Conservation (phyloP, 2,888 invertebrate species). For the Monochamus alternatus region DNA sequence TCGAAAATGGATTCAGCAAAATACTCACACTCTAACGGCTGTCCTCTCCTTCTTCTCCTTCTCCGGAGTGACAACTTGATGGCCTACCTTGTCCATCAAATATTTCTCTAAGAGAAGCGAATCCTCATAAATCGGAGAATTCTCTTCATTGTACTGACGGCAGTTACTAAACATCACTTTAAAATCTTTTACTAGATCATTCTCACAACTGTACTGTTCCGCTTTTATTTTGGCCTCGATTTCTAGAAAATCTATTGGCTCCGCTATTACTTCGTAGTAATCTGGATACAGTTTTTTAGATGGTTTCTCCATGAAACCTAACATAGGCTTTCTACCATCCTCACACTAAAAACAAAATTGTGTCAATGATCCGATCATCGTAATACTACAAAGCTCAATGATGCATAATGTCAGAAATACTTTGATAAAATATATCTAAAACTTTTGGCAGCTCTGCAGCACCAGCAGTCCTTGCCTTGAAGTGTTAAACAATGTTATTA, state of each 20-base stretch:
- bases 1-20: too few relatives aligned
- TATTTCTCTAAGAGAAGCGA: constrained; percentile 91
- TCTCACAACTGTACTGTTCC: constrained; percentile 86
- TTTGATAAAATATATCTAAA: too few relatives aligned
- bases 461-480: too few relatives aligned
- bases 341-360: constrained; percentile 73
- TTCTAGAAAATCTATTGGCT: constrained; percentile 95
- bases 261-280: constrained; percentile 94
- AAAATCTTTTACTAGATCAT: constrained; percentile 90
- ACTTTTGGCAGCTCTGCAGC: too few relatives aligned
- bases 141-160: constrained; percentile 96
- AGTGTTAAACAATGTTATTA: too few relatives aligned
- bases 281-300: constrained; percentile 95
- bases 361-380: too few relatives aligned
- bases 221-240: constrained; percentile 93
- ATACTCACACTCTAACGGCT: constrained; percentile 67
- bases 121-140: constrained; percentile 95
- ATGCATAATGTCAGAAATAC: too few relatives aligned
- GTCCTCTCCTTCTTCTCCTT: constrained; percentile 70
- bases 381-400: too few relatives aligned
- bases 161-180: constrained; percentile 98
- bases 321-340: constrained; percentile 89
- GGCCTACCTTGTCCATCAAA: constrained; percentile 86
- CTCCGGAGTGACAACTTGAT: constrained; percentile 75
- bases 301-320: constrained; percentile 97